phyloP scores from a whole-genome alignment of 2,888 invertebrate genomes.

The Caenorhabditis auriculariae region DNA sequence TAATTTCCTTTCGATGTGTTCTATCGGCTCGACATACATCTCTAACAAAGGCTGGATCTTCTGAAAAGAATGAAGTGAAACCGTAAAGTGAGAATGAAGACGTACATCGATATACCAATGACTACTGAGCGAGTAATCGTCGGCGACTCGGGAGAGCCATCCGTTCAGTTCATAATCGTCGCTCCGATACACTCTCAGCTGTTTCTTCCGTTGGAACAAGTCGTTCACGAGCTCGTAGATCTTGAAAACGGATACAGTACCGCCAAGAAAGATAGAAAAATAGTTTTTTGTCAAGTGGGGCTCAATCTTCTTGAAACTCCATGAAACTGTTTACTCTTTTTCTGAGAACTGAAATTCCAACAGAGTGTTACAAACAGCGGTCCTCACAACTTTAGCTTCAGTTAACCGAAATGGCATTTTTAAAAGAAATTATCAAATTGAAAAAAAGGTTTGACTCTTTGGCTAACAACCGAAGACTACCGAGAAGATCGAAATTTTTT shows the following conservation, averaged over 20 bases:
- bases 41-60: constrained; percentile 52
- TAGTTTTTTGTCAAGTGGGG: no score
- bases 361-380: no score
- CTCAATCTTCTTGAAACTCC: no score
- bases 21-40: constrained; percentile 33
- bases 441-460: no score
- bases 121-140: constrained; percentile 48
- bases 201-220: constrained; percentile 29
- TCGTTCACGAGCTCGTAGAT: constrained; percentile 60
- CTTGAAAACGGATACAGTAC: no score
- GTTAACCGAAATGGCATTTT: no score
- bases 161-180: constrained; percentile 55
- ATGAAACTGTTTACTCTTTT: no score
- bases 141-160: constrained; percentile 55
- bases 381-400: no score
- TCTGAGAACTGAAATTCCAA: no score
- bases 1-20: constrained; percentile 41
- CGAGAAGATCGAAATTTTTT: not conserved
- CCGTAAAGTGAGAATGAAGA: not conserved
- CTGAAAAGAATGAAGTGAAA: constrained; percentile 30
- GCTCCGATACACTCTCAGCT: constrained; percentile 38
- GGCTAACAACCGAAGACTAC: no score
- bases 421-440: no score
- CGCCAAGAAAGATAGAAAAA: no score
- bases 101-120: constrained; percentile 57